These are phyloP conservation scores for Acestrorhynchus altus DNA, from an alignment of 2,797 vertebrate genomes.

Conservation along the genomic window DNA sequence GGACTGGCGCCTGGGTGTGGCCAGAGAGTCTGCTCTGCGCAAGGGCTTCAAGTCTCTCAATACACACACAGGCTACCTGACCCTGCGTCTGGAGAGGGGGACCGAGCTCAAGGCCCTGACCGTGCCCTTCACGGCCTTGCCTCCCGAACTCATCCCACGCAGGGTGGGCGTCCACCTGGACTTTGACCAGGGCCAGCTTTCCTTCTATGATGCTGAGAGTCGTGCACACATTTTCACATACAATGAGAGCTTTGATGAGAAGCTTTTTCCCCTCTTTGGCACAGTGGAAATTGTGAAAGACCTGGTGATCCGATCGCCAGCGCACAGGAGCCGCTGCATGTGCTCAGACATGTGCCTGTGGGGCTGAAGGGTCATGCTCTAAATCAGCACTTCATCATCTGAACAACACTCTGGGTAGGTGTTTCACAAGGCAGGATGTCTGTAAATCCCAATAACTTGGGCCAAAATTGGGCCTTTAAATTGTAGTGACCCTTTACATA, in stretches of 20 bases:
- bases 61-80: constrained; percentile 79
- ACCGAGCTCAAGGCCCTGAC: constrained; percentile 82
- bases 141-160: constrained; percentile 71
- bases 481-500: too few species aligned
- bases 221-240: constrained; percentile 82
- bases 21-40: constrained; percentile 77
- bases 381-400: not conserved
- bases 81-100: constrained; percentile 80
- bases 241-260: constrained; percentile 77
- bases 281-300: constrained; percentile 80
- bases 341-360: constrained; percentile 76
- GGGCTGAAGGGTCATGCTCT: constrained; percentile 63
- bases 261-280: constrained; percentile 80
- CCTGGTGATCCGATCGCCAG: constrained; percentile 77
- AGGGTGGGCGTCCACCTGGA: constrained; percentile 81
- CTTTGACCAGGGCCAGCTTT: constrained; percentile 77
- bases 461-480: not conserved
- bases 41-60: constrained; percentile 83
- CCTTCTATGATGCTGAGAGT: constrained; percentile 80
- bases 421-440: not conserved
- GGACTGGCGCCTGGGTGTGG: constrained; percentile 82
- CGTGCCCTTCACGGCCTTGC: constrained; percentile 79
- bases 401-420: constrained; percentile 5
- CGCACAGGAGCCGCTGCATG: constrained; percentile 65
- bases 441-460: not conserved